Conservation (phyloP, 2,113 vertebrate genomes). For the Stegostoma tigrinum region DNA sequence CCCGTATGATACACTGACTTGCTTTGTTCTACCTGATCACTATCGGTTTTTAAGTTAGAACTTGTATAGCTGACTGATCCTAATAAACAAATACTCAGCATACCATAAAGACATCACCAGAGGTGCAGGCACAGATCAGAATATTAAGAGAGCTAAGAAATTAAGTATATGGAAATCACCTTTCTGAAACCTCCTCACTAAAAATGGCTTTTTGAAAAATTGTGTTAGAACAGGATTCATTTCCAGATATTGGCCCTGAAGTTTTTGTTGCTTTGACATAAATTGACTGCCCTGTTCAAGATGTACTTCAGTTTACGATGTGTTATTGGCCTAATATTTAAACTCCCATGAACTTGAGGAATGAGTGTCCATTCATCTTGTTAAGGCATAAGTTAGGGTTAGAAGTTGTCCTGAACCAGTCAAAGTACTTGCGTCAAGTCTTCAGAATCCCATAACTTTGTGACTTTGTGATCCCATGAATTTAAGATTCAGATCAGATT, state of each 20-base stretch:
- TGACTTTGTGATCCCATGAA: neutral
- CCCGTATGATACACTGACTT: neutral
- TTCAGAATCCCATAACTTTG: neutral
- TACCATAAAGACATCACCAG: neutral
- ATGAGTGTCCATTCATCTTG: neutral
- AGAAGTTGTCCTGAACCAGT: neutral
- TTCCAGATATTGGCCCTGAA: constrained; percentile 52
- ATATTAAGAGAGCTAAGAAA: neutral
- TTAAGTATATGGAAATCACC: neutral
- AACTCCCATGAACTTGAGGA: constrained; percentile 1
- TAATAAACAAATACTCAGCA: neutral
- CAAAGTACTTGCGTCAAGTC: neutral
- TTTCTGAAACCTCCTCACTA: constrained; percentile 37
- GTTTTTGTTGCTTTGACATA: constrained; percentile 46
- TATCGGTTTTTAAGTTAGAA: neutral
- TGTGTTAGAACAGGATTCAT: constrained; percentile 50
- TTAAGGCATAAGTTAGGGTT: neutral
- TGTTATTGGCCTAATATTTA: constrained; percentile 44
- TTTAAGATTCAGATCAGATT: neutral
- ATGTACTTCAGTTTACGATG: constrained; percentile 73
- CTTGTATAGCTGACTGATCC: neutral
- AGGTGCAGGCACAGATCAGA: neutral
- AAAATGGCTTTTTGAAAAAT: constrained; percentile 42
- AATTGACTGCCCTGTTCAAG: constrained; percentile 46
- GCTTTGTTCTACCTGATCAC: neutral